These are phyloP conservation scores for Ophioninae sp. DNA, from an alignment of 2,888 invertebrate genomes.

Conservation along the genomic window DNA sequence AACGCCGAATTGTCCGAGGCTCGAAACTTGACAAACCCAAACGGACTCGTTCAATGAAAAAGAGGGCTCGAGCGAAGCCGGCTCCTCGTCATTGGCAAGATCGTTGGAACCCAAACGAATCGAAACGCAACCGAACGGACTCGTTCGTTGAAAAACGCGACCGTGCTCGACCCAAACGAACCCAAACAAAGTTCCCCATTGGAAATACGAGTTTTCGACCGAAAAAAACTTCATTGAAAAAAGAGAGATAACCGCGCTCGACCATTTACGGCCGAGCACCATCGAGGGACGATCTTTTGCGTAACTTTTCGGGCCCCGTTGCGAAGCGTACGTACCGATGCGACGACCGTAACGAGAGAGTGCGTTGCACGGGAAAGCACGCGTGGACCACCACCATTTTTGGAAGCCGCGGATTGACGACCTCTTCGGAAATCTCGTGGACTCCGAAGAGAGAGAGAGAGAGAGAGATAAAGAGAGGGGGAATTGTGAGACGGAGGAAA, in stretches of 20 bases:
- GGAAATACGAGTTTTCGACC: background rate
- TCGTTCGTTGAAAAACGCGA: no score
- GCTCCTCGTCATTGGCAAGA: no score
- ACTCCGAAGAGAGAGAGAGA: constrained; percentile 14
- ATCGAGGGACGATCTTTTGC: constrained; percentile 61
- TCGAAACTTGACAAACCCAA: no score
- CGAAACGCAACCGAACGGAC: no score
- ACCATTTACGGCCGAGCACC: constrained; percentile 53
- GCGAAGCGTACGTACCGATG: constrained; percentile 11
- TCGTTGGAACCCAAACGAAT: no score
- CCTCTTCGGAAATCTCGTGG: constrained; percentile 22
- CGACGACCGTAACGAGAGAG: constrained; percentile 61
- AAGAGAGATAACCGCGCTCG: constrained; percentile 36
- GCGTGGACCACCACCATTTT: constrained; percentile 63
- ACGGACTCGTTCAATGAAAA: no score
- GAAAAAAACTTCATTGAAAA: constrained; percentile 64
- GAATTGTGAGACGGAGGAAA: constrained; percentile 1
- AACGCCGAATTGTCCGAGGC: no score
- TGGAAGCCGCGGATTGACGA: constrained; percentile 57
- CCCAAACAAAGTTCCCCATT: background rate
- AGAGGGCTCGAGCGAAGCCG: no score
- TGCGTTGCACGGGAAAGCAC: constrained; percentile 49
- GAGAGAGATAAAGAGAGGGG: constrained; percentile 16
- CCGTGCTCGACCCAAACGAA: no score
- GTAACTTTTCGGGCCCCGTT: constrained; percentile 50